These are phyloP conservation scores for Synergus itoensis DNA, from an alignment of 2,888 invertebrate genomes.

Conservation along the genomic window DNA sequence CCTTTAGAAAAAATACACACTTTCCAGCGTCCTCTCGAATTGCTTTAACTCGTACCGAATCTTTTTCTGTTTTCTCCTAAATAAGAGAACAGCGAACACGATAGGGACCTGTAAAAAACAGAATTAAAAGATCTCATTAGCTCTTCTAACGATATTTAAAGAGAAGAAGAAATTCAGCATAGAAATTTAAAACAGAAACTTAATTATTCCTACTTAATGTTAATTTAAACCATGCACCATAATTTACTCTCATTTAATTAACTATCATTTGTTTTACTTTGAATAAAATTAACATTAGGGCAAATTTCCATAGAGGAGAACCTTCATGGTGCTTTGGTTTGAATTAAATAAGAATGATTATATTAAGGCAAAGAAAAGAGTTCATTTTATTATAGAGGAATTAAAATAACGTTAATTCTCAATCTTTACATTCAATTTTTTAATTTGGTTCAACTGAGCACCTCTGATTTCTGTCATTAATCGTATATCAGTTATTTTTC, in stretches of 20 bases:
- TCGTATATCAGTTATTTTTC: not conserved
- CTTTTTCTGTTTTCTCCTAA: not conserved
- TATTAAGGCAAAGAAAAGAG: no score
- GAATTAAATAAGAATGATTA: no score
- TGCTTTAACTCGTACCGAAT: not conserved
- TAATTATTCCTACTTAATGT: not conserved
- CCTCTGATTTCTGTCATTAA: no score
- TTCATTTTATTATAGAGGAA: no score
- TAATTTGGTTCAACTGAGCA: no score
- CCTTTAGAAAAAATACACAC: not conserved
- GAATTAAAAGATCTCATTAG: constrained; percentile 9
- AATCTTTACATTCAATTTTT: no score
- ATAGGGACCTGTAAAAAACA: not conserved
- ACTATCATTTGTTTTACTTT: not conserved
- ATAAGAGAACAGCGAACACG: constrained; percentile 1
- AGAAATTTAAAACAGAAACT: not conserved
- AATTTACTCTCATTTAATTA: not conserved
- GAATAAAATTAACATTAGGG: not conserved
- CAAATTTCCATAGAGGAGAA: no score
- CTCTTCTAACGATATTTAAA: not conserved
- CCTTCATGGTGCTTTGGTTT: no score
- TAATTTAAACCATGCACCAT: not conserved
- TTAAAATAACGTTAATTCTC: no score
- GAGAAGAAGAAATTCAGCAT: not conserved
- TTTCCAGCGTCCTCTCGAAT: constrained; percentile 1